A percentile compares a stretch with the other conserved stretches of the same genome.
Conservation (phyloP, 2,113 vertebrate genomes). For the Rhadina sibilatrix region DNA sequence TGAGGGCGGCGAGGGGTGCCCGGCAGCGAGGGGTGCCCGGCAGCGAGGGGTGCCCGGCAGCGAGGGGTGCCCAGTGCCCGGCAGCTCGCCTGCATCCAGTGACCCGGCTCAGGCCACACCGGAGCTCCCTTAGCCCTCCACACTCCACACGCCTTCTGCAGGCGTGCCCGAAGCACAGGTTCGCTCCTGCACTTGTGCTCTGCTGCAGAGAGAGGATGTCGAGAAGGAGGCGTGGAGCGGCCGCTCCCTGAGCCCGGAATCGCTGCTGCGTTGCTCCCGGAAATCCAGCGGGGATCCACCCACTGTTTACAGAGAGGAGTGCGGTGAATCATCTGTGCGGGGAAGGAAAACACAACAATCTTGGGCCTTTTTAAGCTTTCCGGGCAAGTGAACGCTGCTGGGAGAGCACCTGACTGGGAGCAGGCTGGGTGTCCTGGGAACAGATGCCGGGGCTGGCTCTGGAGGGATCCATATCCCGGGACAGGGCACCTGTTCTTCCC, state of each 20-base stretch:
- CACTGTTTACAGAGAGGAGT: conserved; percentile 6
- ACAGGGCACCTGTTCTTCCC: background rate
- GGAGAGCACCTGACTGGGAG: background rate
- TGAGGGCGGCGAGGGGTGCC: background rate
- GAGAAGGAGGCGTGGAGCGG: background rate
- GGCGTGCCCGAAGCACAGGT: rapidly evolving
- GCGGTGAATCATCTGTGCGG: conserved; percentile 35
- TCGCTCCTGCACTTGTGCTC: background rate
- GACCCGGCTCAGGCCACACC: rapidly evolving
- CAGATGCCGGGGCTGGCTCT: background rate
- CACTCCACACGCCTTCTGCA: background rate
- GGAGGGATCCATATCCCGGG: background rate
- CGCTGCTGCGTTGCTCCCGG: rapidly evolving
- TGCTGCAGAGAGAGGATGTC: background rate
- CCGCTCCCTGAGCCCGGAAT: background rate
- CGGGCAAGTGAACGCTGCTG: background rate
- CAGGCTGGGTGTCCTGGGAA: rapidly evolving
- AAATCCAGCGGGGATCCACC: conserved; percentile 50
- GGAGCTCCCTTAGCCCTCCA: background rate
- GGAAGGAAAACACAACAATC: conserved; percentile 4
- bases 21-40: background rate
- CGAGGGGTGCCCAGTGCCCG: rapidly evolving
- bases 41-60: too few species aligned
- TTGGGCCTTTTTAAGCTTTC: background rate
- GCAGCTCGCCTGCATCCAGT: background rate